Evolutionary conservation across 2,113 vertebrate genomes (phyloP).

Genomic region (Chunga burmeisteri): DNA sequence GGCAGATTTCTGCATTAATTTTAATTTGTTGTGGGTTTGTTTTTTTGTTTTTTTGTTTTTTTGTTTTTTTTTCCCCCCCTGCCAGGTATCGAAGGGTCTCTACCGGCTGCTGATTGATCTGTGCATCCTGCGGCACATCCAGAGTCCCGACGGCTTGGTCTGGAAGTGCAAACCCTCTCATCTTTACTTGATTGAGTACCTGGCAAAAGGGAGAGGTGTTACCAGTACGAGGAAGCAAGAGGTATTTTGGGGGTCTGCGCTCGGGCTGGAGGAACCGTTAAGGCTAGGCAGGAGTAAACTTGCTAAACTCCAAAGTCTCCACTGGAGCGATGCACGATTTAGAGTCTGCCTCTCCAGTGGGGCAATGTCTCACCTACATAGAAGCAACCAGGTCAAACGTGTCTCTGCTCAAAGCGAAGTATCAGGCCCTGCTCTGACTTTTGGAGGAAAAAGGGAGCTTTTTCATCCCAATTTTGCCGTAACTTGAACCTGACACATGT

Average conservation of each 20-base stretch:
- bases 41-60: too few relatives aligned
- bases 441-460: not conserved
- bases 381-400: not conserved
- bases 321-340: fast-evolving
- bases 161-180: conserved; percentile 76
- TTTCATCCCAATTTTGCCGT: not conserved
- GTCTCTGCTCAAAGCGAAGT: not conserved
- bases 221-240: conserved; percentile 28
- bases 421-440: not conserved
- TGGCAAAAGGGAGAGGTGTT: conserved; percentile 1
- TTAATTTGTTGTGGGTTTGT: not conserved
- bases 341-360: too few relatives aligned
- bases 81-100: conserved; percentile 73
- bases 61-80: not conserved
- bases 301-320: not conserved
- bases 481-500: not conserved
- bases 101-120: conserved; percentile 57
- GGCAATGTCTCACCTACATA: not conserved
- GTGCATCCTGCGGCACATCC: conserved; percentile 67
- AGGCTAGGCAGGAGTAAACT: not conserved
- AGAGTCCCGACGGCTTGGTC: conserved; percentile 67
- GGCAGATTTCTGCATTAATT: not conserved
- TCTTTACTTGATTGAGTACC: conserved; percentile 72
- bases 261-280: too few relatives aligned
- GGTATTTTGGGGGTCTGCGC: not conserved